Evolutionary conservation across 1,140 invertebrate genomes (phyloP).

Genomic region (Ganaspis sp.): DNA sequence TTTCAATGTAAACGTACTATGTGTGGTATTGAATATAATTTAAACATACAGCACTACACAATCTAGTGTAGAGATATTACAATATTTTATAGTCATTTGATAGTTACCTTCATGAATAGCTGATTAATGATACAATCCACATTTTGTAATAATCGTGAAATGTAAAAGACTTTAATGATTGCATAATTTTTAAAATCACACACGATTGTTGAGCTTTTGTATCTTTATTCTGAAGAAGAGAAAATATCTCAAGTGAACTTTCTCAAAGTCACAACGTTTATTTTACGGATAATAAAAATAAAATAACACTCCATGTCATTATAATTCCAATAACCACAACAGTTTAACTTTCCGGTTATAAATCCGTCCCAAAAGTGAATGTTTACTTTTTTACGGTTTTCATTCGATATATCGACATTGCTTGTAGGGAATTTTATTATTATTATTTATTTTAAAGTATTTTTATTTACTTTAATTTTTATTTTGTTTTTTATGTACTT

Average conservation of each 20-base stretch:
- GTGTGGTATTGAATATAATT: background rate
- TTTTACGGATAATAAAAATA: background rate
- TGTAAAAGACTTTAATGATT: background rate
- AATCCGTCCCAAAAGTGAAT: no score
- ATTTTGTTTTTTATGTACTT: no score
- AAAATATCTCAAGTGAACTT: background rate
- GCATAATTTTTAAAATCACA: background rate
- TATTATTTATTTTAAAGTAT: no score
- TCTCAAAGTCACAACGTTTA: background rate
- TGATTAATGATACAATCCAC: background rate
- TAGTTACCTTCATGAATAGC: no score
- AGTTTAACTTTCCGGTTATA: background rate
- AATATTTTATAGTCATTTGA: no score
- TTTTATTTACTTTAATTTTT: no score
- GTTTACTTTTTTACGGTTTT: no score
- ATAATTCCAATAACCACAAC: no score
- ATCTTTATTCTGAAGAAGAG: background rate
- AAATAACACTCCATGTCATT: background rate
- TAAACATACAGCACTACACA: background rate
- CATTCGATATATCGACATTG: no score
- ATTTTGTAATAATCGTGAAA: background rate
- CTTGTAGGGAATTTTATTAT: no score
- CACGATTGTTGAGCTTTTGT: background rate
- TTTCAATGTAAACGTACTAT: background rate
- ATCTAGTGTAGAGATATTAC: background rate